phyloP scores from a whole-genome alignment of 2,888 invertebrate genomes.

The Shargacucullia verbasci region DNA sequence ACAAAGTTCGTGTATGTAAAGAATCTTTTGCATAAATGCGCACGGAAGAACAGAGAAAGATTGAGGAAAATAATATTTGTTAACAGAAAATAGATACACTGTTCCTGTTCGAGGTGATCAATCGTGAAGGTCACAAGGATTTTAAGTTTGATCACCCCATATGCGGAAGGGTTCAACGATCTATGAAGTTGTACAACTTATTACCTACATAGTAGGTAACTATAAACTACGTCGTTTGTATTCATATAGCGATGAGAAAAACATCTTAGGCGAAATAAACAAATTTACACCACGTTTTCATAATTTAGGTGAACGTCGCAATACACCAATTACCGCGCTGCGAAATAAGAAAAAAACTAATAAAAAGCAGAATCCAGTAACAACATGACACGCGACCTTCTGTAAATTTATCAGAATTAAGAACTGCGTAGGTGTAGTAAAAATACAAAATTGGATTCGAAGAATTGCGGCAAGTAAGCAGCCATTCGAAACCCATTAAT shows the following conservation, averaged over 20 bases:
- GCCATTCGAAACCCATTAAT: conserved; percentile 75
- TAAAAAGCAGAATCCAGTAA: conserved; percentile 34
- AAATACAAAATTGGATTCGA: conserved; percentile 83
- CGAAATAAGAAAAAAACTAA: conserved; percentile 28
- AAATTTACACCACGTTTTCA: conserved; percentile 9
- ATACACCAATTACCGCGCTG: conserved; percentile 8
- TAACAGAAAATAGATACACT: conserved; percentile 49
- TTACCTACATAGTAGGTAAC: conserved; percentile 24
- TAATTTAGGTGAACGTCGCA: background rate
- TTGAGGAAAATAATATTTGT: conserved; percentile 68
- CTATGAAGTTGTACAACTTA: conserved; percentile 56
- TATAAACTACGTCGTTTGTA: conserved; percentile 24
- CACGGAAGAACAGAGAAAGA: conserved; percentile 65
- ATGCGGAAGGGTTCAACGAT: conserved; percentile 66
- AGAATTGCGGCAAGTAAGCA: conserved; percentile 76
- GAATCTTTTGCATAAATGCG: conserved; percentile 42
- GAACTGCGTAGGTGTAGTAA: conserved; percentile 79
- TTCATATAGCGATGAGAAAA: conserved; percentile 21
- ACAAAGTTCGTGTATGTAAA: conserved; percentile 21
- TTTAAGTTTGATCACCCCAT: conserved; percentile 67
- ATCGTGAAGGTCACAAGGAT: conserved; percentile 60
- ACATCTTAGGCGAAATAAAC: conserved; percentile 4
- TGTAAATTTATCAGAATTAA: conserved; percentile 71
- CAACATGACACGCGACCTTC: conserved; percentile 70
- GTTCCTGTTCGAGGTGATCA: conserved; percentile 57